Evolutionary conservation across 2,113 vertebrate species (phyloP).

Genomic region (Arizona elegans): DNA sequence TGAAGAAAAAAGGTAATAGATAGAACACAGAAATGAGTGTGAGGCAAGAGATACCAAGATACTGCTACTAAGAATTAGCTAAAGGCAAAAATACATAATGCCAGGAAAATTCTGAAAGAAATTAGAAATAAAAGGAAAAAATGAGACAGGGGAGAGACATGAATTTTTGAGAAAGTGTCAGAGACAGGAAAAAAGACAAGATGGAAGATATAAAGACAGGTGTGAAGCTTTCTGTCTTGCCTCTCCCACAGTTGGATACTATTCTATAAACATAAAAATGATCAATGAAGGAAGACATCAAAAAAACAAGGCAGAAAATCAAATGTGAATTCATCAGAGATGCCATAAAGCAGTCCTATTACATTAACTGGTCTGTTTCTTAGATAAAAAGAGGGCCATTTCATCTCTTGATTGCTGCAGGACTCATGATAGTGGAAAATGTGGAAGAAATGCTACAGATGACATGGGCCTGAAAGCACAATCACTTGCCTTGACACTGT

Average conservation of each 20-base stretch:
- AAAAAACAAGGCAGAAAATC: neutral
- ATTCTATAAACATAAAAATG: slow-evolving; percentile 36
- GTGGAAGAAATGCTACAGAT: neutral
- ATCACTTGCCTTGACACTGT: neutral
- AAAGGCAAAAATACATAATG: slow-evolving; percentile 48
- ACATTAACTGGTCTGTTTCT: neutral
- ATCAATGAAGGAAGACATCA: slow-evolving; percentile 17
- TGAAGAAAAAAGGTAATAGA: slow-evolving; percentile 49
- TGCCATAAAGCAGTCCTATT: neutral
- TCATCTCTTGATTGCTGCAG: neutral
- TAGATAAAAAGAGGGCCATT: neutral
- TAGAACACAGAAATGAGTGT: slow-evolving; percentile 27
- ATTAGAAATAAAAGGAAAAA: neutral
- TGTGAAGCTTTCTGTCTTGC: slow-evolving; percentile 10
- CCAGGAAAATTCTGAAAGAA: slow-evolving; percentile 37
- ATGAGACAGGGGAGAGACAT: slow-evolving; percentile 4
- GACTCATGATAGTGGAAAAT: neutral
- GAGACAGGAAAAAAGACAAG: neutral
- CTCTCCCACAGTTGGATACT: neutral
- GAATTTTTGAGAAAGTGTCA: neutral
- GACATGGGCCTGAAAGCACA: neutral
- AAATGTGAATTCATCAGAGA: neutral
- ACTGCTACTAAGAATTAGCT: slow-evolving; percentile 45
- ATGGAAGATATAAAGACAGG: neutral
- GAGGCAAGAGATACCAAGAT: slow-evolving; percentile 43